phyloP scores from a whole-genome alignment of 2,888 invertebrate species.

The Didymodactylos carnosus region DNA sequence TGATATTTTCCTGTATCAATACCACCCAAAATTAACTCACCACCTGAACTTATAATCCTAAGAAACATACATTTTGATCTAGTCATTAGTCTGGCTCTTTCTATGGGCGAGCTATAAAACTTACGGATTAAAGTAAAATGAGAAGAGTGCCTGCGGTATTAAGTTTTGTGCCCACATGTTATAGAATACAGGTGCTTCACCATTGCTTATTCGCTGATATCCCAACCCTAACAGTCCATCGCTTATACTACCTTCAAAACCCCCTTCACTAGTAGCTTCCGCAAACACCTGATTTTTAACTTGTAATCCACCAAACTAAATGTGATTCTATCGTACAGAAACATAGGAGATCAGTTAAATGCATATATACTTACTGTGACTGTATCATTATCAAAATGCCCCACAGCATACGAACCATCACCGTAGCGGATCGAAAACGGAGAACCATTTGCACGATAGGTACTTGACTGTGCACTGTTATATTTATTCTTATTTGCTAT shows the following conservation, averaged over 20 bases:
- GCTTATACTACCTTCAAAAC: constrained; percentile 29
- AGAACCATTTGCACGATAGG: constrained; percentile 71
- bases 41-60: no score
- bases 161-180: constrained; percentile 59
- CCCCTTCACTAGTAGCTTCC: constrained; percentile 82
- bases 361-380: constrained; percentile 44
- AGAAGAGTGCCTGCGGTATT: constrained; percentile 53
- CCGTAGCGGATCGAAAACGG: constrained; percentile 80
- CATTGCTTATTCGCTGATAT: constrained; percentile 69
- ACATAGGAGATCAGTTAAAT: neutral
- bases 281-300: constrained; percentile 72
- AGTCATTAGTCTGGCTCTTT: no score
- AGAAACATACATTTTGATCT: no score
- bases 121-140: constrained; percentile 72
- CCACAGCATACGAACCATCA: constrained; percentile 68
- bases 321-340: neutral
- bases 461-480: constrained; percentile 60
- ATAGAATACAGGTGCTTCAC: constrained; percentile 72
- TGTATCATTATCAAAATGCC: constrained; percentile 72
- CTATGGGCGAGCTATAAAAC: constrained; percentile 17
- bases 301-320: constrained; percentile 43
- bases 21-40: constrained; percentile 48
- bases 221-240: constrained; percentile 71
- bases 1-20: constrained; percentile 75
- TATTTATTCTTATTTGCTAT: constrained; percentile 61